phyloP scores from a whole-genome alignment of 2,113 vertebrate species.

The Lota lota region DNA sequence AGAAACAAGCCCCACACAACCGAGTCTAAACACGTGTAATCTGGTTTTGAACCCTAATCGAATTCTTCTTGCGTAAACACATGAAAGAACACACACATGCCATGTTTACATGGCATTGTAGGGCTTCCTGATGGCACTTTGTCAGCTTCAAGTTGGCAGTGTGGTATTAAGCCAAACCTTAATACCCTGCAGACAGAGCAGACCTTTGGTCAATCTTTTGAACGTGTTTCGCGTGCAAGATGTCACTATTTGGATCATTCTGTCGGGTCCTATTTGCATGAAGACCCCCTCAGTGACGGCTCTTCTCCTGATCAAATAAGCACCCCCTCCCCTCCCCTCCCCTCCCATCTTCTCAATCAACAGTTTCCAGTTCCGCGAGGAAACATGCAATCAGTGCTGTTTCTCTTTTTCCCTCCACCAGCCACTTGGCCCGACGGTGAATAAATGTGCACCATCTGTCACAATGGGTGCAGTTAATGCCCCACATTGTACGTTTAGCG shows the following conservation, averaged over 20 bases:
- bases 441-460: conserved; percentile 32
- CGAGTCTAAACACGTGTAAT: conserved; percentile 37
- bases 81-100: conserved; percentile 10
- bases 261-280: conserved; percentile 36
- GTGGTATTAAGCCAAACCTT: conserved; percentile 3
- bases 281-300: conserved; percentile 16
- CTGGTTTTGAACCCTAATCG: conserved; percentile 12
- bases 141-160: conserved; percentile 17
- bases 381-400: conserved; percentile 51
- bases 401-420: neutral
- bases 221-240: conserved; percentile 41
- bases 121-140: conserved; percentile 9
- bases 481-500: conserved; percentile 32
- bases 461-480: conserved; percentile 29
- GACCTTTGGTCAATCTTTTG: conserved; percentile 18
- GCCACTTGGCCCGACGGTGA: conserved; percentile 26
- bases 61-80: conserved; percentile 33
- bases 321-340: too few species aligned
- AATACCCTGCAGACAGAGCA: conserved; percentile 34
- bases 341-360: conserved; percentile 18
- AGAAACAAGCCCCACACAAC: conserved; percentile 8
- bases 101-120: conserved; percentile 13
- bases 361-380: conserved; percentile 37
- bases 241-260: conserved; percentile 40
- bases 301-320: conserved; percentile 35